These are phyloP conservation scores for Catharus ustulatus DNA, from an alignment of 2,797 vertebrate genomes.

Conservation along the genomic window DNA sequence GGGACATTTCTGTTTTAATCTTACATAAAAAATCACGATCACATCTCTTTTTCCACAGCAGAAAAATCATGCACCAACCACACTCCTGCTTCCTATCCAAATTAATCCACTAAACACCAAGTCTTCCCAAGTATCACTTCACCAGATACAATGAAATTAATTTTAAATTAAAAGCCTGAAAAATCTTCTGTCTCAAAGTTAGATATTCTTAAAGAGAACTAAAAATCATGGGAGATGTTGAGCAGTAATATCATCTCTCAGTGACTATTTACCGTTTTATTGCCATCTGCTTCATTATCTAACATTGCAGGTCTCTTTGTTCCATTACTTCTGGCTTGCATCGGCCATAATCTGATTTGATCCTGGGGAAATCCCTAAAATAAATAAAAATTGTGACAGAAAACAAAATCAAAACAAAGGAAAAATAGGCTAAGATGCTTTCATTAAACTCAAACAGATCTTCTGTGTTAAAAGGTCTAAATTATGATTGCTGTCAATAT, in stretches of 20 bases:
- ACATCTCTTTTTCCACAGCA: not conserved
- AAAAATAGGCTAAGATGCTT: not conserved
- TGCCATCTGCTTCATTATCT: constrained; percentile 97
- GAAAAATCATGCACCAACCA: not conserved
- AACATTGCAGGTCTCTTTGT: constrained; percentile 98
- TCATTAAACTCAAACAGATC: not conserved
- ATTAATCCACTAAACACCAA: not conserved
- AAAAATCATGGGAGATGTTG: not conserved
- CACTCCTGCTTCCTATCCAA: not conserved
- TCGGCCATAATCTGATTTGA: constrained; percentile 99
- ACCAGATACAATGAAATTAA: not conserved
- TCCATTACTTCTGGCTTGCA: constrained; percentile 98
- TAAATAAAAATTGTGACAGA: not conserved
- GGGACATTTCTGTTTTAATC: not conserved
- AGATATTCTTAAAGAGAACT: not conserved
- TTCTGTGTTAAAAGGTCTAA: not conserved
- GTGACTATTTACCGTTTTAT: constrained; percentile 86
- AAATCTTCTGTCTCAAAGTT: not conserved
- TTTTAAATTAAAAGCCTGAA: not conserved
- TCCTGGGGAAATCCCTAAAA: constrained; percentile 97
- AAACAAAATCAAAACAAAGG: not conserved
- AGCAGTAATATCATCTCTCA: not conserved
- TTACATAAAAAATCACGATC: accelerated
- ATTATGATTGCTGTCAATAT: not conserved
- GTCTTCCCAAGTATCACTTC: not conserved